phyloP scores from a whole-genome alignment of 2,797 vertebrate genomes.

The Todus mexicanus region DNA sequence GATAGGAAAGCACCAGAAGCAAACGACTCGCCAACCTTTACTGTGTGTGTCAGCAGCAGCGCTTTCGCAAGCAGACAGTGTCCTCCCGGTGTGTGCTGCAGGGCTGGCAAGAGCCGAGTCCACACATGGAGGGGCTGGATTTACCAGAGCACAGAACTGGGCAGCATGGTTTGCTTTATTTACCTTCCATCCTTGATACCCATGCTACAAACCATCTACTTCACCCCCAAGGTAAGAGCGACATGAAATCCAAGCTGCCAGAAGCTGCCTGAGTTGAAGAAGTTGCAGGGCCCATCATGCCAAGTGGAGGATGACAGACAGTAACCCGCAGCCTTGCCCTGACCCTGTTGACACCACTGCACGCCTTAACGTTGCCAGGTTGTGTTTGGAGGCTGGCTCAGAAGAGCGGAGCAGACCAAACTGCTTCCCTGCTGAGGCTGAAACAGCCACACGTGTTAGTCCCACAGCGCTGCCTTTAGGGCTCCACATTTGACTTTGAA shows the following conservation, averaged over 20 bases:
- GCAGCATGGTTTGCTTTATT: background rate
- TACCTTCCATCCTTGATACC: background rate
- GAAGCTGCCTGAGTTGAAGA: background rate
- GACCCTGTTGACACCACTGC: accelerated
- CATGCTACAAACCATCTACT: background rate
- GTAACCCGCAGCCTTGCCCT: accelerated
- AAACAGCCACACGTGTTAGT: background rate
- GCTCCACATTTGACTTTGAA: background rate
- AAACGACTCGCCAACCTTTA: background rate
- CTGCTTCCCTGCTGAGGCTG: background rate
- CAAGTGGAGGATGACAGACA: background rate
- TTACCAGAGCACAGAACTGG: background rate
- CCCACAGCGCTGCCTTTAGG: background rate
- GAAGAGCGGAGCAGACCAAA: background rate
- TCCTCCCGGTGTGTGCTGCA: background rate
- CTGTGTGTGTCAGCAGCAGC: background rate
- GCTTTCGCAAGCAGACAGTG: background rate
- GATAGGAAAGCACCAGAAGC: background rate
- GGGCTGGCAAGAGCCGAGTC: accelerated
- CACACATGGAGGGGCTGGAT: background rate
- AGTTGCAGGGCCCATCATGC: too few species aligned
- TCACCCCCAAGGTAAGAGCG: background rate
- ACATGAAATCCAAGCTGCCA: background rate
- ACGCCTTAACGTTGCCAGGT: accelerated
- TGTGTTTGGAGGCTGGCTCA: background rate